Conservation (phyloP, 2,888 invertebrate species). For the Pegoplata infirma region DNA sequence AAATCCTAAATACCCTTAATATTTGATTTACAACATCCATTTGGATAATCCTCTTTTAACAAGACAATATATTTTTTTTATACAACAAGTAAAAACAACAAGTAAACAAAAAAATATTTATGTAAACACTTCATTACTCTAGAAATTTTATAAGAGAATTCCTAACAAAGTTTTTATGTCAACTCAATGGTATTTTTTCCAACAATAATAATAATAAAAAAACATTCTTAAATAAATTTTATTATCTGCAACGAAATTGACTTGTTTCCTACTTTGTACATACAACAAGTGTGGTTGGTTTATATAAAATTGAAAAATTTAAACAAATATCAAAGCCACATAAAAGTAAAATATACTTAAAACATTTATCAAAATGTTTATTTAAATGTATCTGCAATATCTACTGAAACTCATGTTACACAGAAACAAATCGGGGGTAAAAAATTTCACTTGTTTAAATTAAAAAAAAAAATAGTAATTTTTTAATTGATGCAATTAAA, state of each 20-base stretch:
- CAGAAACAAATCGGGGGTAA: too few relatives aligned
- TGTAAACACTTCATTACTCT: conserved; percentile 13
- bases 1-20: not conserved
- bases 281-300: not conserved
- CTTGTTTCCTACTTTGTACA: not conserved
- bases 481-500: too few relatives aligned
- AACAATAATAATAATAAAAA: not conserved
- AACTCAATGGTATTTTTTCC: not conserved
- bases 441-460: too few relatives aligned
- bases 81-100: not conserved
- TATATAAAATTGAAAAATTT: too few relatives aligned
- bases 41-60: not conserved
- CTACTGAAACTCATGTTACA: too few relatives aligned
- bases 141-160: not conserved
- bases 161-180: not conserved
- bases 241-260: not conserved
- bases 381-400: too few relatives aligned
- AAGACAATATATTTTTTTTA: not conserved
- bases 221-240: not conserved
- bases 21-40: not conserved
- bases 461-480: too few relatives aligned
- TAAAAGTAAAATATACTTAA: not conserved
- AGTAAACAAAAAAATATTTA: conserved; percentile 1
- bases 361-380: not conserved
- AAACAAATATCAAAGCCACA: not conserved